A percentile compares a stretch with the other conserved stretches of the same genome.
Conservation (phyloP, 2,888 invertebrate species). For the Gandaritis pyraliata region DNA sequence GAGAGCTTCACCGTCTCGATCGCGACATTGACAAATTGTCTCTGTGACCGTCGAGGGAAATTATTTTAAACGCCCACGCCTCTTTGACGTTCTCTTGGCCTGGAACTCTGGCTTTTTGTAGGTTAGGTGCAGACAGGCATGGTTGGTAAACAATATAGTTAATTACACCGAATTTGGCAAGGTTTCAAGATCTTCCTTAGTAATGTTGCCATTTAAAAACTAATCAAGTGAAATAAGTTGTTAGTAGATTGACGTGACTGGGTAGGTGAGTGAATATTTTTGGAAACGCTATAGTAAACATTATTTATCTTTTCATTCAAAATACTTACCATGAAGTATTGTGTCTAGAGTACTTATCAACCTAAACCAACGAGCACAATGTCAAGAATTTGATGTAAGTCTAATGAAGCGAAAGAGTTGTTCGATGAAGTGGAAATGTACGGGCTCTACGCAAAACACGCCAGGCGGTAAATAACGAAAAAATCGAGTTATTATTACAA, state of each 20-base stretch:
- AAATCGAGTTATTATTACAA: conserved; percentile 9
- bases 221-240: too few relatives aligned
- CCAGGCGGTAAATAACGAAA: conserved; percentile 3
- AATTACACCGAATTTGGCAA: neutral
- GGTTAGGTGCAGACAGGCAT: neutral
- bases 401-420: conserved; percentile 17
- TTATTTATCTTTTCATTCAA: conserved; percentile 1
- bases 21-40: conserved; percentile 64
- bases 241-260: too few relatives aligned
- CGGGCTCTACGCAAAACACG: conserved; percentile 1
- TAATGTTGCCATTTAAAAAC: too few relatives aligned
- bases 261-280: too few relatives aligned
- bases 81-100: conserved; percentile 20
- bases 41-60: conserved; percentile 55
- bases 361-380: conserved; percentile 17
- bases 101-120: conserved; percentile 20
- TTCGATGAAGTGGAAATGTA: conserved; percentile 16
- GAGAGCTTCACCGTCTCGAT: conserved; percentile 30
- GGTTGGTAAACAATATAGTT: neutral
- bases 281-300: too few relatives aligned
- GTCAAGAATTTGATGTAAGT: conserved; percentile 14
- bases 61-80: conserved; percentile 60
- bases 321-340: conserved; percentile 1
- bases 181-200: neutral
- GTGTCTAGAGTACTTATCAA: conserved; percentile 3